Base-by-base conservation (phyloP, 2,797 vertebrate genomes). In the Helarctos malayanus region DNA sequence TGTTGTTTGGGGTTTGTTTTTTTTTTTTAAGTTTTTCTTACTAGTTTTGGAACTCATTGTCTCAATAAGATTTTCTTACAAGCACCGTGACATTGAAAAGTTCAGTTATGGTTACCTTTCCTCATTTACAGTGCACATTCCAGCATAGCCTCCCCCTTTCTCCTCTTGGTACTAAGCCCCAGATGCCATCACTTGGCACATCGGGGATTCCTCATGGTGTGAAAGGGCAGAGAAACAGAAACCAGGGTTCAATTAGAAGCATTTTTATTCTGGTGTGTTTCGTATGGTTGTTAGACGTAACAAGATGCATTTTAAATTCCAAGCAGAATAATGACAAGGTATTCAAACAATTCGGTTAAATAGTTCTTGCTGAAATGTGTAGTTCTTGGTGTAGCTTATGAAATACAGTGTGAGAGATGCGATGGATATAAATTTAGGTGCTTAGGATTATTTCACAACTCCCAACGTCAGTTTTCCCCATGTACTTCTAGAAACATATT, bases 51-150 rank as follows among this genome's bases (percentile, higher is more conserved):
- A 41, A 1, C 14, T 88, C 25, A 63, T 5, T 68, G 15, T 96
- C 89, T 96, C 59, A 73, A 69, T 96, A 68, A 85, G 78, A 61
- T 65, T 95, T 59, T 89, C 80, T 92, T 93, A 78, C 89, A 97
- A 93, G 41, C 59, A 47, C 45, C 80, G 27, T 86, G 57, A 93
- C 81, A 94, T 57, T 75, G 52, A 68, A 32, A 87, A 78, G 32
- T 78, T 96, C 69, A 54, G 41, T 29, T 5, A 32, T 45, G 27
- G 32, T 56, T n/a, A 23, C 49, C 35, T 92, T 89, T 41, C 78
- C 79, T 94, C 81, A 65, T 35, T 88, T 81, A 49, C 5, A 54
- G 71, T 49, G 89, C 29, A 35, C 71, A 52, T 81, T 91, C 63
- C 89, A 87, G 1, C 14, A 47, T 5, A 68, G 41, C 52, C 52